phyloP scores from a whole-genome alignment of 2,113 vertebrate species.

The Podarcis muralis region DNA sequence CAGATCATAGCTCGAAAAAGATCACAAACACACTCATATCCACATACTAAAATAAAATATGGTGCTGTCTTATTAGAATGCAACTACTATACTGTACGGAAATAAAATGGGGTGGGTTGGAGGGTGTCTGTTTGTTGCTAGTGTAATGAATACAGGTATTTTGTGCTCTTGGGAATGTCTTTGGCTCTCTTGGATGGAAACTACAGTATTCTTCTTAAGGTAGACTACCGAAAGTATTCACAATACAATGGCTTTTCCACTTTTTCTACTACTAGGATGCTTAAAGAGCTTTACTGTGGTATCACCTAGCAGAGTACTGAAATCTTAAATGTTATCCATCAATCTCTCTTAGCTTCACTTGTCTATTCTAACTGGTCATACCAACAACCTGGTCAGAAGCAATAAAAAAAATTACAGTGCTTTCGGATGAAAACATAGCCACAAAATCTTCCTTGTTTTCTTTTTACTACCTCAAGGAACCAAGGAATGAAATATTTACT shows the following conservation, averaged over 20 bases:
- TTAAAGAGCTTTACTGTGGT: not conserved
- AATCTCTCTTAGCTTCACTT: slow-evolving; percentile 20
- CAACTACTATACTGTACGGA: not conserved
- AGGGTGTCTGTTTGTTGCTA: not conserved
- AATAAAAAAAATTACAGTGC: not conserved
- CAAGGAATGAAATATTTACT: not conserved
- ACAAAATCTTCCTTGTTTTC: not conserved
- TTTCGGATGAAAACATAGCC: not conserved
- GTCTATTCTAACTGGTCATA: slow-evolving; percentile 7
- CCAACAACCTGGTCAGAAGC: slow-evolving; percentile 28
- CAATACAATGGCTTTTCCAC: not conserved
- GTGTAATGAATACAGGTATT: not conserved
- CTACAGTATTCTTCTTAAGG: not conserved
- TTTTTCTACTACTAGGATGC: slow-evolving; percentile 6
- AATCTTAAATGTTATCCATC: slow-evolving; percentile 37
- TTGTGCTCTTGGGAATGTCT: not conserved
- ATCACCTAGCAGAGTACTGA: slow-evolving; percentile 31
- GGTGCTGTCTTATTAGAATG: not conserved
- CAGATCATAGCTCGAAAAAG: not conserved
- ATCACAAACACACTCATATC: not conserved
- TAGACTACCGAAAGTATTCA: not conserved
- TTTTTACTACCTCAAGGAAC: slow-evolving; percentile 10
- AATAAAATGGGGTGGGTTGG: not conserved
- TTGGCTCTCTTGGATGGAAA: rapidly evolving
- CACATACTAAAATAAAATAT: not conserved